These are phyloP conservation scores for Festucalex cinctus DNA, from an alignment of 2,113 vertebrate genomes.

Conservation along the genomic window DNA sequence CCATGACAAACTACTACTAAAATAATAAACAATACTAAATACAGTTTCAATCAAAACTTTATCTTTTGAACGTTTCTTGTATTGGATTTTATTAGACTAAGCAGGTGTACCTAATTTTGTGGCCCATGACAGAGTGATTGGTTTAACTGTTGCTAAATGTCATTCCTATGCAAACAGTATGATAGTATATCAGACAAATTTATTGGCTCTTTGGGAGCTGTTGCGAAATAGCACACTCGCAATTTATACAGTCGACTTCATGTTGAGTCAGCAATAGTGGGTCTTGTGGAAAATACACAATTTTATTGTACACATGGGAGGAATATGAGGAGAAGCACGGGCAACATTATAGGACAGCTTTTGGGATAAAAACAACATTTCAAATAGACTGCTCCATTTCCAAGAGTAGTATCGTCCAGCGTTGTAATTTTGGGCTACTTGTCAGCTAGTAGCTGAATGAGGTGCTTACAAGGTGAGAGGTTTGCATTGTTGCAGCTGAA, in stretches of 20 bases:
- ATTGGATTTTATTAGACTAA: no score
- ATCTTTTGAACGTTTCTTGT: no score
- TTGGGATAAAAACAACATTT: conserved; percentile 23
- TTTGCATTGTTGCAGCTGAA: conserved; percentile 27
- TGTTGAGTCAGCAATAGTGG: conserved; percentile 4
- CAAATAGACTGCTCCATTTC: conserved; percentile 33
- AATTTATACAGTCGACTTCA: background rate
- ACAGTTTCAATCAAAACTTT: no score
- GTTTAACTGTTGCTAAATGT: background rate
- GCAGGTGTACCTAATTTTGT: background rate
- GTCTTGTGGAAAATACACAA: conserved; percentile 66
- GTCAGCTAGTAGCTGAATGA: conserved; percentile 36
- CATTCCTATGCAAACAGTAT: background rate
- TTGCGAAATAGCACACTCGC: background rate
- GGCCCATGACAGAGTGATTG: background rate
- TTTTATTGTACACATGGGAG: conserved; percentile 68
- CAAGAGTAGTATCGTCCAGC: conserved; percentile 28
- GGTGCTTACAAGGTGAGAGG: conserved; percentile 22
- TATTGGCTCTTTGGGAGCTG: background rate
- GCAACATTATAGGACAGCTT: conserved; percentile 30
- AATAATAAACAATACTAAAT: no score
- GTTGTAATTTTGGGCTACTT: conserved; percentile 36
- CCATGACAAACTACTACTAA: no score
- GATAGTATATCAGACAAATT: background rate
- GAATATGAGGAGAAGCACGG: conserved; percentile 39